These are phyloP conservation scores for Hirtodrosophila histrioides DNA, from an alignment of 2,888 invertebrate genomes.

Conservation along the genomic window DNA sequence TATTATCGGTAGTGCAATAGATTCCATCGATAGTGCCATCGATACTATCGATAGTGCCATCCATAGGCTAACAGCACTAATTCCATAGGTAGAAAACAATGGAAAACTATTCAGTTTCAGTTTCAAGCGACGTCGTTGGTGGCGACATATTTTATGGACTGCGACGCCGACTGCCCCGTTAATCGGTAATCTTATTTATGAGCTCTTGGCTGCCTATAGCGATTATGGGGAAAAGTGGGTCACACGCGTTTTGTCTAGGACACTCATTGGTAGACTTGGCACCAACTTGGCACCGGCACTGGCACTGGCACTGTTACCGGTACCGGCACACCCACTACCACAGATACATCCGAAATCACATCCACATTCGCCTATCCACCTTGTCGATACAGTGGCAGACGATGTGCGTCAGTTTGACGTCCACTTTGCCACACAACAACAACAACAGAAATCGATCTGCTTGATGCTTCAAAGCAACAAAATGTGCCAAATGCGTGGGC, in stretches of 20 bases:
- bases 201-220: constrained; percentile 31
- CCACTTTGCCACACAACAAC: constrained; percentile 8
- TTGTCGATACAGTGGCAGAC: constrained; percentile 1
- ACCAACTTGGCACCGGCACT: neutral
- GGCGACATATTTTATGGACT: constrained; percentile 24
- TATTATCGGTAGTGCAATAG: too few relatives aligned
- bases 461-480: constrained; percentile 36
- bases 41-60: too few relatives aligned
- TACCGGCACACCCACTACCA: too few relatives aligned
- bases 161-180: constrained; percentile 27
- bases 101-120: constrained; percentile 28
- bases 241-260: constrained; percentile 61
- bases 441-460: constrained; percentile 53
- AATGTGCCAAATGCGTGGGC: constrained; percentile 55
- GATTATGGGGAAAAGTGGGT: constrained; percentile 56
- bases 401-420: constrained; percentile 42
- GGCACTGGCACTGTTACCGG: too few relatives aligned
- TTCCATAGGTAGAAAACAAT: constrained; percentile 4
- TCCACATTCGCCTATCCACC: neutral
- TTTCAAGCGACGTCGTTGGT: constrained; percentile 14
- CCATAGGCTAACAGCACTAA: too few relatives aligned
- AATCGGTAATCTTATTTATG: constrained; percentile 71
- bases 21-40: too few relatives aligned
- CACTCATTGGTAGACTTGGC: constrained; percentile 4
- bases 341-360: too few relatives aligned